A percentile compares a stretch with the other conserved stretches of the same genome.
Evolutionary conservation across 1,140 invertebrate species (phyloP).

Genomic region (Tribolium madens): DNA sequence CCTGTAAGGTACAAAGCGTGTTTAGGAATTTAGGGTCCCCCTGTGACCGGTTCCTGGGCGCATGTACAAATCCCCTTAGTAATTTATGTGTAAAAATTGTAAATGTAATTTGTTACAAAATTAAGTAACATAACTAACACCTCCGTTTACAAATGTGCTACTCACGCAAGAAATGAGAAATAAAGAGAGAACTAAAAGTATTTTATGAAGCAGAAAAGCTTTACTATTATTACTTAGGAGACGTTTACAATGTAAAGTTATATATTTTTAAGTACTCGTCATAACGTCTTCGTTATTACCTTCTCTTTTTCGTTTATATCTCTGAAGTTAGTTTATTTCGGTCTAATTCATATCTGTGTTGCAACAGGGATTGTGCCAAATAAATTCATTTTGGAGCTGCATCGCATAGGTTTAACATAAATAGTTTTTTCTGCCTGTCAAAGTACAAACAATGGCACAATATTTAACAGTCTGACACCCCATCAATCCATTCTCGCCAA

Average conservation of each 20-base stretch:
- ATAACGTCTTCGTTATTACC: slow-evolving; percentile 19
- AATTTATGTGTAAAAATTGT: slow-evolving; percentile 18
- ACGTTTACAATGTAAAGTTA: slow-evolving; percentile 39
- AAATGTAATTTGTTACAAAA: slow-evolving; percentile 29
- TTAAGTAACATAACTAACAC: slow-evolving; percentile 25
- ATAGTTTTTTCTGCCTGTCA: neutral
- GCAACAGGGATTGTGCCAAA: neutral
- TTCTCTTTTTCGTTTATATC: slow-evolving; percentile 17
- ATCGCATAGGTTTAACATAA: neutral
- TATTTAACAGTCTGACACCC: slow-evolving; percentile 25
- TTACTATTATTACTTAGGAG: slow-evolving; percentile 38
- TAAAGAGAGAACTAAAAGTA: slow-evolving; percentile 35
- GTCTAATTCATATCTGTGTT: neutral
- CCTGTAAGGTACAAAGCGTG: neutral
- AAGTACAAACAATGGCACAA: slow-evolving; percentile 11
- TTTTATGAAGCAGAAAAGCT: slow-evolving; percentile 23
- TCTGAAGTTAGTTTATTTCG: neutral
- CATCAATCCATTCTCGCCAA: slow-evolving; percentile 20
- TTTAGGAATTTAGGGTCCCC: neutral
- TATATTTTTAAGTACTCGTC: slow-evolving; percentile 33
- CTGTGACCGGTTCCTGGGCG: neutral
- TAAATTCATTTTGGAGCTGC: slow-evolving; percentile 1
- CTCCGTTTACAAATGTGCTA: slow-evolving; percentile 33
- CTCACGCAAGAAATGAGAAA: slow-evolving; percentile 28
- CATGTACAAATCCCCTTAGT: neutral